These are phyloP conservation scores for Eufriesea mexicana DNA, from an alignment of 1,140 invertebrate genomes.

Conservation along the genomic window DNA sequence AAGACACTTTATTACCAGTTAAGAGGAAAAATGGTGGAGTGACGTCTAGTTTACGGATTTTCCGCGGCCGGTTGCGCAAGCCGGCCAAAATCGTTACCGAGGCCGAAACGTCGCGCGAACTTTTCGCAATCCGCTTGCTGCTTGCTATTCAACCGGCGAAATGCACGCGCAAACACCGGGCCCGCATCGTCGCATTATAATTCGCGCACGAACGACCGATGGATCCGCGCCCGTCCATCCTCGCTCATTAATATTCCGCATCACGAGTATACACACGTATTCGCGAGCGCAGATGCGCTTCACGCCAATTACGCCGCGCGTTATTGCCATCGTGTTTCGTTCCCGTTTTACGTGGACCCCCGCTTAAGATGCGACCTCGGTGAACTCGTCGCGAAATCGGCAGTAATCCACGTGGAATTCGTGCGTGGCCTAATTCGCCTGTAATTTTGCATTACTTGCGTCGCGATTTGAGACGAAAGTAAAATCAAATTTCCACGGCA, in stretches of 20 bases:
- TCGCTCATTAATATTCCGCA: constrained; percentile 46
- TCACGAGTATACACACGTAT: constrained; percentile 33
- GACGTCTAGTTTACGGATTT: background rate
- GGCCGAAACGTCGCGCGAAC: constrained; percentile 42
- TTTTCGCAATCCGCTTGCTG: constrained; percentile 52
- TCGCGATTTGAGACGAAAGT: too few species aligned
- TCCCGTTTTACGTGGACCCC: background rate
- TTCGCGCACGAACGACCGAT: constrained; percentile 48
- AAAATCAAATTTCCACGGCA: too few species aligned
- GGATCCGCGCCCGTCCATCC: constrained; percentile 38
- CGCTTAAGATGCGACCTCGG: background rate
- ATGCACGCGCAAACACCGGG: constrained; percentile 36
- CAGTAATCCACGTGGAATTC: too few species aligned
- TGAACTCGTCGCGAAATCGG: background rate
- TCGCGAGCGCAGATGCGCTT: constrained; percentile 39
- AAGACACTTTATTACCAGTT: too few species aligned
- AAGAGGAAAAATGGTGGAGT: too few species aligned
- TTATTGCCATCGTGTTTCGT: constrained; percentile 8
- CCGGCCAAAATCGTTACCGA: constrained; percentile 43
- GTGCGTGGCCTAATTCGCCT: too few species aligned
- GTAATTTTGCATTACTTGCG: too few species aligned
- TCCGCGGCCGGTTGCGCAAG: constrained; percentile 37
- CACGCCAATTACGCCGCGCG: constrained; percentile 41
- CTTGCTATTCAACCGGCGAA: constrained; percentile 61
- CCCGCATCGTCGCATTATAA: constrained; percentile 53